Evolutionary conservation across 2,888 invertebrate species (phyloP).

Genomic region (Xanthia togata): DNA sequence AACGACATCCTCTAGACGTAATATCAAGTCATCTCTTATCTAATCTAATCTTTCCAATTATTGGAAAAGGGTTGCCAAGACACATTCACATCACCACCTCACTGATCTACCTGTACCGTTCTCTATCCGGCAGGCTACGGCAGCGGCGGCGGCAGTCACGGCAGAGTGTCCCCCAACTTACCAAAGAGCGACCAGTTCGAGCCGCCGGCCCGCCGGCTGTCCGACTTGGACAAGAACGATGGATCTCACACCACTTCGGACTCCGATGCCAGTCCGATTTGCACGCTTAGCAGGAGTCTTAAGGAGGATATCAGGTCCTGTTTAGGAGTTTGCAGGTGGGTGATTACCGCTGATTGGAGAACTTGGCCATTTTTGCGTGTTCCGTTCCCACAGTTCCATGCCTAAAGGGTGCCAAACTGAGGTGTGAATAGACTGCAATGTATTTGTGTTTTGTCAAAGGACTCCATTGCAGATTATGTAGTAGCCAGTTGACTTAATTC

Average conservation of each 20-base stretch:
- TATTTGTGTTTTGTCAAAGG: not conserved
- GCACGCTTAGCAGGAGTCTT: conserved; percentile 85
- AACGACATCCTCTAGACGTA: not conserved
- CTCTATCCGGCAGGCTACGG: conserved; percentile 79
- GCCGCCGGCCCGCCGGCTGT: conserved; percentile 68
- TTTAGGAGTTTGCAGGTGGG: conserved; percentile 85
- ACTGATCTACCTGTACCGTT: not conserved
- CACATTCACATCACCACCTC: not conserved
- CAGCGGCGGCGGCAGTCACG: conserved; percentile 86
- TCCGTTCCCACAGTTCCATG: too few species aligned
- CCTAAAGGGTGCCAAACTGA: not conserved
- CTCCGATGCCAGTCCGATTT: conserved; percentile 82
- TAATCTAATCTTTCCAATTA: too few species aligned
- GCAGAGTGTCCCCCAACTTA: conserved; percentile 85
- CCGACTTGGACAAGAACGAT: conserved; percentile 78
- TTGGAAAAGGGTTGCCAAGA: not conserved
- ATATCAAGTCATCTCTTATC: too few species aligned
- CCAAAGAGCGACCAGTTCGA: conserved; percentile 84
- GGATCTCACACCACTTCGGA: conserved; percentile 85
- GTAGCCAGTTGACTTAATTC: not conserved
- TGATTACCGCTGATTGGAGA: not conserved
- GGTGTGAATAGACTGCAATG: too few species aligned
- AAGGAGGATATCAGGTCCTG: conserved; percentile 87
- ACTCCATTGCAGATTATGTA: not conserved
- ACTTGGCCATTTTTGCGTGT: not conserved